These are phyloP conservation scores for Gallinago media DNA, from an alignment of 2,113 vertebrate genomes.

Conservation along the genomic window DNA sequence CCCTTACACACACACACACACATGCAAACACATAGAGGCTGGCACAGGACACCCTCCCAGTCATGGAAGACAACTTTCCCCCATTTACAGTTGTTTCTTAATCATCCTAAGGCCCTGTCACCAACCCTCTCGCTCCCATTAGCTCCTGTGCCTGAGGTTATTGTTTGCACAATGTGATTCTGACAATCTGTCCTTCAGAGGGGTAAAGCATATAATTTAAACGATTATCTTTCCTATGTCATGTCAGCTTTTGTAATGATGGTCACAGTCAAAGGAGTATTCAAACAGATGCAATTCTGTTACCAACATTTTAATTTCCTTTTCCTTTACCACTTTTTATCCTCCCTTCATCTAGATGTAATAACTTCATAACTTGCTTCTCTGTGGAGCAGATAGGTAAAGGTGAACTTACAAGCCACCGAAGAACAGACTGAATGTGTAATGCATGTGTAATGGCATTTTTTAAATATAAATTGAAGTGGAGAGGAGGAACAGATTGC, in stretches of 20 bases:
- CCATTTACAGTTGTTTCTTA: neutral
- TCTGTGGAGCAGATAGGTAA: neutral
- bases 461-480: neutral
- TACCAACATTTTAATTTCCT: neutral
- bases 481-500: neutral
- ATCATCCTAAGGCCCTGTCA: neutral
- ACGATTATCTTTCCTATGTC: neutral
- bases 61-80: neutral
- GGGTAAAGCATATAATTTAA: neutral
- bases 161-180: neutral
- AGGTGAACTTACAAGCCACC: neutral
- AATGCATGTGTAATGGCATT: neutral
- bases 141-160: neutral
- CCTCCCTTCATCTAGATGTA: neutral
- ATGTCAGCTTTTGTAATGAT: neutral
- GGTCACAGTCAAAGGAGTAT: neutral
- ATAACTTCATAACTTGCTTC: neutral
- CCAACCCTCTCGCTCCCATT: neutral
- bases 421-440: neutral
- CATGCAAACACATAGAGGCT: neutral
- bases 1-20: neutral
- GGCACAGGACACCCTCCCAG: neutral
- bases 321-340: neutral
- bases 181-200: neutral
- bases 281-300: neutral